A percentile compares a stretch with the other conserved stretches of the same genome.
phyloP scores from a whole-genome alignment of 1,140 invertebrate species.

The Pseudomyrmex gracilis region DNA sequence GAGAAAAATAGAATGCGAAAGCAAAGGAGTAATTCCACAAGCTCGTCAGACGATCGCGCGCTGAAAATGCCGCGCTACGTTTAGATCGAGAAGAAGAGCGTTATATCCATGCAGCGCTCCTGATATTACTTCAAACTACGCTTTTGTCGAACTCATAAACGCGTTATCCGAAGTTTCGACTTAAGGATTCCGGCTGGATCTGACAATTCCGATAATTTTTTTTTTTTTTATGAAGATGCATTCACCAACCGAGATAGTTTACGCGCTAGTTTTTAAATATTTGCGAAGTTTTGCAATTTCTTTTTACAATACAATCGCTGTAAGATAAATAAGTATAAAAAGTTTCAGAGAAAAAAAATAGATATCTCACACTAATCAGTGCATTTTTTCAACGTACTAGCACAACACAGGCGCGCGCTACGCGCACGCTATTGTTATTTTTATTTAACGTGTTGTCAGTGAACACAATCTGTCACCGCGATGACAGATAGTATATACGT shows the following conservation, averaged over 20 bases:
- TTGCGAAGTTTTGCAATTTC: neutral
- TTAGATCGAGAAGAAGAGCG: neutral
- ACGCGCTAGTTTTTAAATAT: neutral
- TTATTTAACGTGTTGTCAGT: too few species aligned
- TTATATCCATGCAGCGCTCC: slow-evolving; percentile 11
- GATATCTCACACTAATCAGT: neutral
- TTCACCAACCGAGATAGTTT: neutral
- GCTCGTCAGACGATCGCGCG: slow-evolving; percentile 42
- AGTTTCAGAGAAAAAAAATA: neutral
- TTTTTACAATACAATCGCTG: neutral
- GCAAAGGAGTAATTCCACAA: neutral
- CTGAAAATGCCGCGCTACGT: slow-evolving; percentile 2
- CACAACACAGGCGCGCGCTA: too few species aligned
- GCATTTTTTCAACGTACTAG: neutral
- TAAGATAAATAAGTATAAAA: too few species aligned
- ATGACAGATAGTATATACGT: too few species aligned
- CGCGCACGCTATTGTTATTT: too few species aligned
- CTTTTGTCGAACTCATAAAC: slow-evolving; percentile 35
- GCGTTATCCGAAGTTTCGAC: slow-evolving; percentile 29
- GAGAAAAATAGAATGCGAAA: slow-evolving; percentile 7
- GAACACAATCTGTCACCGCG: too few species aligned
- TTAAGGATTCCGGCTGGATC: slow-evolving; percentile 24
- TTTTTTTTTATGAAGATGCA: slow-evolving; percentile 5
- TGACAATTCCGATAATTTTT: slow-evolving; percentile 5
- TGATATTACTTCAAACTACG: slow-evolving; percentile 21